Evolutionary conservation across 2,888 invertebrate genomes (phyloP).

Genomic region (Dolichopus griseipennis): DNA sequence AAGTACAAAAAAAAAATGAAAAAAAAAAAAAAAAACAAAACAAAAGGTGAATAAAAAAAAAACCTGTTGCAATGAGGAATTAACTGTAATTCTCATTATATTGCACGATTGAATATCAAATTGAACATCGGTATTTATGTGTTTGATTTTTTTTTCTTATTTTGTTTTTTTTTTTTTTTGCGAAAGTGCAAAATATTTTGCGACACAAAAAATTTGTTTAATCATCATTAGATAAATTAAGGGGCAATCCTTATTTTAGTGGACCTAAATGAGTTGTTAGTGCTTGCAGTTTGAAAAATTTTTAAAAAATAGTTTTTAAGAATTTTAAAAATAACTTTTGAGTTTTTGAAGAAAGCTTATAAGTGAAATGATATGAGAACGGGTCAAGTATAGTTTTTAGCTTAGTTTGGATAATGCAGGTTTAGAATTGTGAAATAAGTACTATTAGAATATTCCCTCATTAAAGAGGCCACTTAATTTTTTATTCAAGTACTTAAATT

Average conservation of each 20-base stretch:
- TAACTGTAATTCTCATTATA: conserved; percentile 6
- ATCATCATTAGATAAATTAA: background rate
- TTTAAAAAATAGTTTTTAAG: too few species aligned
- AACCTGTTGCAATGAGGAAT: conserved; percentile 3
- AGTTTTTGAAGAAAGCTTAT: too few species aligned
- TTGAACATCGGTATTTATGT: background rate
- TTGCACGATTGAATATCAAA: background rate
- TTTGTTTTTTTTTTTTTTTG: background rate
- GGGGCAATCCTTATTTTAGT: background rate
- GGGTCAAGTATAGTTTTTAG: too few species aligned
- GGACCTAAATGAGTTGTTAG: too few species aligned
- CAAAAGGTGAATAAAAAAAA: background rate
- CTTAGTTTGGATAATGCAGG: too few species aligned
- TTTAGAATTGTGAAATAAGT: too few species aligned
- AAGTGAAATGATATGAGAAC: too few species aligned
- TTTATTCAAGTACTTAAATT: too few species aligned
- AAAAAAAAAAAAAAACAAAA: background rate
- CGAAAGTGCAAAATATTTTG: background rate
- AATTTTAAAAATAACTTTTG: too few species aligned
- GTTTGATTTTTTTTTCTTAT: background rate
- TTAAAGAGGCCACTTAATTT: too few species aligned
- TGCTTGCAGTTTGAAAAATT: too few species aligned
- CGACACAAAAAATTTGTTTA: background rate
- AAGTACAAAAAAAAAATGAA: background rate
- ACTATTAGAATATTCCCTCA: too few species aligned